Percentiles rank a stretch among this genome's conserved stretches.
These are phyloP conservation scores for Xenopus tropicalis DNA, from an alignment of 2,113 vertebrate species.

Conservation along the genomic window UCB_Xtro_10.0 CM004447.2:113846501-113847000, in stretches of 20 bases:
- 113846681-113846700: background rate
- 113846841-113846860: background rate
- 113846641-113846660: background rate
- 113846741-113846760: background rate
- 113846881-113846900: slow-evolving; percentile 4
- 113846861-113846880: background rate
- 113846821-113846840: background rate
- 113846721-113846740: background rate
- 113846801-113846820: background rate
- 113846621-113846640: background rate
- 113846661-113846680: background rate
- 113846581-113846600: background rate
- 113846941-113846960: background rate
- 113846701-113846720: slow-evolving; percentile 1
- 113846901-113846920: slow-evolving; percentile 1
- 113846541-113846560: too few species aligned
- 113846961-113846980: background rate
- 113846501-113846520: too few species aligned
- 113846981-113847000: background rate
- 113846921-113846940: background rate
- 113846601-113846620: background rate
- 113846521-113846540: too few species aligned
- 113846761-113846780: background rate
- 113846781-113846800: background rate
- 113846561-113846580: too few species aligned